Evolutionary conservation across 2,113 vertebrate species (phyloP).

Genomic region (Camelus dromedarius): DNA sequence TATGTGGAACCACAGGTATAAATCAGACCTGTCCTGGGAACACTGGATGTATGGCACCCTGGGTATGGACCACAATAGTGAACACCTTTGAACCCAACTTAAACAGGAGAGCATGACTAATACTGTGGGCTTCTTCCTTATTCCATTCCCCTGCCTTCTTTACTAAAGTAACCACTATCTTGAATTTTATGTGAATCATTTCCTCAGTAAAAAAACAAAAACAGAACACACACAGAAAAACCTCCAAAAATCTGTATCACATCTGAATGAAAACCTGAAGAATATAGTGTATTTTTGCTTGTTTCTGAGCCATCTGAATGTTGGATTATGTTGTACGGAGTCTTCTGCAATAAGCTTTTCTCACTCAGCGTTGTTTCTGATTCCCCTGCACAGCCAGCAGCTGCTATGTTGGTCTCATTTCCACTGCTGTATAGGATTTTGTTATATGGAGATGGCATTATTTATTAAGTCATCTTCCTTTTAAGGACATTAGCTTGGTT

Average conservation of each 20-base stretch:
- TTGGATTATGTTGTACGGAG: neutral
- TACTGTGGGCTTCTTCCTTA: neutral
- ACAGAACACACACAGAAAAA: no score
- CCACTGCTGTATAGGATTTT: neutral
- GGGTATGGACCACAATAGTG: neutral
- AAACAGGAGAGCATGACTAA: neutral
- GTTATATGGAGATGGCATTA: neutral
- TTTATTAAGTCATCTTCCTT: slow-evolving; percentile 20
- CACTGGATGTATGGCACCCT: neutral
- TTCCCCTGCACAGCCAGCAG: neutral
- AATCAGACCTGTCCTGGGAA: neutral
- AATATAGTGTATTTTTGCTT: neutral
- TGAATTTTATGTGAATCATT: neutral
- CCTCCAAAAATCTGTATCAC: neutral
- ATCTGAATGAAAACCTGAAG: neutral
- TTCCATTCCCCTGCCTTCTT: neutral
- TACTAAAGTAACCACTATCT: neutral
- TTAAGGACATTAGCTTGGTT: neutral
- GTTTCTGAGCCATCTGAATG: neutral
- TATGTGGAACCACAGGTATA: neutral
- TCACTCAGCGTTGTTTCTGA: neutral
- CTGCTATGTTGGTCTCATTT: neutral
- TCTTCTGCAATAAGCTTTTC: neutral
- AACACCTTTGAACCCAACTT: neutral
- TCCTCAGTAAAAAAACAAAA: neutral